Evolutionary conservation across 2,113 vertebrate genomes (phyloP).

Genomic region (Larimichthys crocea): DNA sequence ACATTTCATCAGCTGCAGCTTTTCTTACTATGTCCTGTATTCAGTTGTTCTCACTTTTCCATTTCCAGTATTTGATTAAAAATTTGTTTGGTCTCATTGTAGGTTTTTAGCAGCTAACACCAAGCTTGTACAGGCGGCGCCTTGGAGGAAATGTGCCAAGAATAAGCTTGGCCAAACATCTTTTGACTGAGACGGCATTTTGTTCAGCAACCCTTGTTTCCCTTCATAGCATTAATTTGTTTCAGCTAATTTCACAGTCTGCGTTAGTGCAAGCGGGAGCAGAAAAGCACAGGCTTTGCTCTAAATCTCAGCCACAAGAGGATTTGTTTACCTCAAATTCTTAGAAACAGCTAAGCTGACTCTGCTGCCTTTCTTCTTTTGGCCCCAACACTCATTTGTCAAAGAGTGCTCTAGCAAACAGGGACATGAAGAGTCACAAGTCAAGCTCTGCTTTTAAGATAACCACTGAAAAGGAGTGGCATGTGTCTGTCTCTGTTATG

Average conservation of each 20-base stretch:
- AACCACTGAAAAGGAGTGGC: background rate
- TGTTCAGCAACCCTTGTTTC: slow-evolving; percentile 43
- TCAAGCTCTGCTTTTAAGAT: slow-evolving; percentile 39
- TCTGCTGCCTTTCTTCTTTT: slow-evolving; percentile 56
- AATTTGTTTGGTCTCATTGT: slow-evolving; percentile 26
- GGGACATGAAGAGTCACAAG: slow-evolving; percentile 24
- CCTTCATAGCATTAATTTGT: slow-evolving; percentile 63
- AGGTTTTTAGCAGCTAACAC: slow-evolving; percentile 30
- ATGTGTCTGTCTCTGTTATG: background rate
- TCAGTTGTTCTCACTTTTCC: slow-evolving; percentile 20
- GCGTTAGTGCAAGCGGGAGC: slow-evolving; percentile 53
- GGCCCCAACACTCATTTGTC: slow-evolving; percentile 49
- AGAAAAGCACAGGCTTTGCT: slow-evolving; percentile 63
- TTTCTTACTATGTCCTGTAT: background rate
- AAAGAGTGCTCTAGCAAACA: slow-evolving; percentile 50
- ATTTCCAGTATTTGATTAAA: slow-evolving; percentile 30
- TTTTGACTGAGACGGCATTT: slow-evolving; percentile 48
- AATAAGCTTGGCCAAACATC: slow-evolving; percentile 42
- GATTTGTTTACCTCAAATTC: slow-evolving; percentile 75
- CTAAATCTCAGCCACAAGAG: slow-evolving; percentile 70
- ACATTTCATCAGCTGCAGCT: slow-evolving; percentile 27
- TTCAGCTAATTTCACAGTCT: slow-evolving; percentile 66
- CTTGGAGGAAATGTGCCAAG: slow-evolving; percentile 39
- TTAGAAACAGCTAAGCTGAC: slow-evolving; percentile 61
- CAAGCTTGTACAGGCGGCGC: slow-evolving; percentile 10